A percentile compares a stretch with the other conserved stretches of the same genome.
Evolutionary conservation across 1,140 invertebrate species (phyloP).

Genomic region (Phenacoccus solenopsis): DNA sequence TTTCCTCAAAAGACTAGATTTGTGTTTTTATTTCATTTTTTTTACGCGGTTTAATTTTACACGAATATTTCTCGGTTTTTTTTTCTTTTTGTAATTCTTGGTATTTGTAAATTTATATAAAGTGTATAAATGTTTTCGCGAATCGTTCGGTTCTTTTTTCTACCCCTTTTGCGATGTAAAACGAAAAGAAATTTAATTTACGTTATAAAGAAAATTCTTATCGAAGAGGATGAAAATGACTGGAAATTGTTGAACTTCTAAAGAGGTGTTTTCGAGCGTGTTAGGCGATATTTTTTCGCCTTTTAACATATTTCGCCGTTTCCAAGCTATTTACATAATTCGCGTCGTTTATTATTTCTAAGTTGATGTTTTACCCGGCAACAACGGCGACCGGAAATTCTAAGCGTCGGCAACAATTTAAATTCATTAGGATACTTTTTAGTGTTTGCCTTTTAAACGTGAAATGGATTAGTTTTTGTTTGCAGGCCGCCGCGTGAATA

Average conservation of each 20-base stretch:
- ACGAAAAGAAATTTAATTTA: background rate
- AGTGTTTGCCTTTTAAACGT: background rate
- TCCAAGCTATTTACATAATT: background rate
- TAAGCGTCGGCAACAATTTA: slow-evolving; percentile 1
- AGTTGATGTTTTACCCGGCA: slow-evolving; percentile 3
- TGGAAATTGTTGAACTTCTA: background rate
- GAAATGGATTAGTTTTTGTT: background rate
- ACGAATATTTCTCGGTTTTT: background rate
- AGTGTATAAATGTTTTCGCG: background rate
- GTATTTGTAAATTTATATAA: background rate
- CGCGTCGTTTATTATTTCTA: background rate
- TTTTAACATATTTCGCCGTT: background rate
- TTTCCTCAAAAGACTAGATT: background rate
- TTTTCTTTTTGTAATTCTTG: background rate
- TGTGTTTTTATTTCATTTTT: background rate
- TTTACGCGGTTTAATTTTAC: background rate
- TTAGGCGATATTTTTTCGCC: background rate
- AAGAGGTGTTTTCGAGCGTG: background rate
- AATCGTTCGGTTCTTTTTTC: background rate
- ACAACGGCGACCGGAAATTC: background rate
- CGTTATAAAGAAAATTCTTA: background rate
- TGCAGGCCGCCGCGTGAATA: background rate
- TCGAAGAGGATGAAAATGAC: background rate
- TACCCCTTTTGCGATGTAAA: background rate
- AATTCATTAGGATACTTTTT: background rate